A percentile compares a stretch with the other conserved stretches of the same genome.
Conservation (phyloP, 92 coral and sea anemone species). For the Umimayanthus kanabou region DNA sequence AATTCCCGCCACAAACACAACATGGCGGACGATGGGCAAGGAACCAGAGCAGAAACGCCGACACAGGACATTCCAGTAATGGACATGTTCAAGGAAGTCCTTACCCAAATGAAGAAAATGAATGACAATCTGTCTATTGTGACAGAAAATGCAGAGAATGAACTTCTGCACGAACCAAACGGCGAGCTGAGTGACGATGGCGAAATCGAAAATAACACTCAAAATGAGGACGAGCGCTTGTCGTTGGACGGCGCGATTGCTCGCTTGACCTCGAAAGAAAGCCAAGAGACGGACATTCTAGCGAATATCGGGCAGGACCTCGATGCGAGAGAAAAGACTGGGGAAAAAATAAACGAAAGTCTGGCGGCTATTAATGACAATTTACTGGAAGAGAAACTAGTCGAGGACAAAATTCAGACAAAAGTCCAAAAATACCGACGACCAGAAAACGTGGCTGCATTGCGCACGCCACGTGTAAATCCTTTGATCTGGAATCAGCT, state of each 20-base stretch:
- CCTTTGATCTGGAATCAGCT: too few species aligned
- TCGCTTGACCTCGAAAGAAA: neutral
- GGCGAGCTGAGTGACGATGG: neutral
- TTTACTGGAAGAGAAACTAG: constrained; percentile 54
- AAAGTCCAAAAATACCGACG: constrained; percentile 56
- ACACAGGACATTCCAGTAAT: too few species aligned
- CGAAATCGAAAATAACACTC: neutral
- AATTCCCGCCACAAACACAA: neutral
- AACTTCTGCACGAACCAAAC: neutral
- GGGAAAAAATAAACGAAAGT: constrained; percentile 37
- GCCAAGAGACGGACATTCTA: neutral
- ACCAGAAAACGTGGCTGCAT: constrained; percentile 44
- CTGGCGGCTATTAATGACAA: constrained; percentile 49
- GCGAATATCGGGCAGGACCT: constrained; percentile 34
- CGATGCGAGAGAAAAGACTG: constrained; percentile 57
- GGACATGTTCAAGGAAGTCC: too few species aligned
- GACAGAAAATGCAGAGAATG: neutral
- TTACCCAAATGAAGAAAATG: too few species aligned
- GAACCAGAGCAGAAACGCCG: too few species aligned
- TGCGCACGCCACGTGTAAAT: constrained; percentile 55
- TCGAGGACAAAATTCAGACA: neutral
- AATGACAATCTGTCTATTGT: too few species aligned
- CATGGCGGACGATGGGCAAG: neutral
- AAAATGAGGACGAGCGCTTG: neutral
- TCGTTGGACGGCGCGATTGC: neutral